Percentiles rank a stretch among this genome's conserved stretches.
These are phyloP conservation scores for Thaleichthys pacificus DNA, from an alignment of 2,797 vertebrate genomes.

Conservation along the genomic window DNA sequence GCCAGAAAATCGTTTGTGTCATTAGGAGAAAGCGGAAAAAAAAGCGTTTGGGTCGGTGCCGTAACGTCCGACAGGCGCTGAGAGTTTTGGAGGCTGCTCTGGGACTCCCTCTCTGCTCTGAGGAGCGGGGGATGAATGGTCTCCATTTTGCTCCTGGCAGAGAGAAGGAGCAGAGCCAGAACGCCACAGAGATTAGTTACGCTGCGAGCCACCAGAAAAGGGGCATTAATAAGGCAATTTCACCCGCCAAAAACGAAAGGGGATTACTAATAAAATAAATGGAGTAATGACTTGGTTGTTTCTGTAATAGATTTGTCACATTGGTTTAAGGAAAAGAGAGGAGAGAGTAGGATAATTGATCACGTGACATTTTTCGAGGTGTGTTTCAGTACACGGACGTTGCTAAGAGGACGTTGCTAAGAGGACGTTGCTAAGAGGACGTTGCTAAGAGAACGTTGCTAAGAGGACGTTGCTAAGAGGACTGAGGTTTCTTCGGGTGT, in stretches of 20 bases:
- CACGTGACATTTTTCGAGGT: slow-evolving; percentile 41
- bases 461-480: slow-evolving; percentile 29
- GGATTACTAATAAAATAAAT: slow-evolving; percentile 58
- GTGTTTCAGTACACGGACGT: slow-evolving; percentile 22
- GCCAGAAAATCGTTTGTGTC: slow-evolving; percentile 61
- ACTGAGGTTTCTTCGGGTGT: slow-evolving; percentile 20
- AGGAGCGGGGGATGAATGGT: slow-evolving; percentile 32
- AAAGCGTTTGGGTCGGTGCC: slow-evolving; percentile 25
- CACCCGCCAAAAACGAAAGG: slow-evolving; percentile 50
- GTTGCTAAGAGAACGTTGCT: slow-evolving; percentile 27
- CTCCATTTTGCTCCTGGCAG: slow-evolving; percentile 42
- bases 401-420: slow-evolving; percentile 22
- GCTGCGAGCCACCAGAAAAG: slow-evolving; percentile 44
- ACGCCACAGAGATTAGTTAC: slow-evolving; percentile 47
- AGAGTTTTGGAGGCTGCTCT: slow-evolving; percentile 3
- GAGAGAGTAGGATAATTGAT: slow-evolving; percentile 24
- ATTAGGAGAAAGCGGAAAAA: slow-evolving; percentile 50
- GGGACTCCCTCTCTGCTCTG: slow-evolving; percentile 32
- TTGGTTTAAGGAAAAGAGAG: slow-evolving; percentile 27
- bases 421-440: slow-evolving; percentile 21
- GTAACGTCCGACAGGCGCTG: slow-evolving; percentile 26
- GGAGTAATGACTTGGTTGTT: slow-evolving; percentile 47
- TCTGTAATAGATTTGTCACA: slow-evolving; percentile 49
- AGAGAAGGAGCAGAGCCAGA: slow-evolving; percentile 41
- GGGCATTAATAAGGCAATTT: slow-evolving; percentile 46